Percentiles rank a stretch among this genome's conserved stretches.
Conservation (phyloP, 2,113 vertebrate species). For the Labrus mixtus region DNA sequence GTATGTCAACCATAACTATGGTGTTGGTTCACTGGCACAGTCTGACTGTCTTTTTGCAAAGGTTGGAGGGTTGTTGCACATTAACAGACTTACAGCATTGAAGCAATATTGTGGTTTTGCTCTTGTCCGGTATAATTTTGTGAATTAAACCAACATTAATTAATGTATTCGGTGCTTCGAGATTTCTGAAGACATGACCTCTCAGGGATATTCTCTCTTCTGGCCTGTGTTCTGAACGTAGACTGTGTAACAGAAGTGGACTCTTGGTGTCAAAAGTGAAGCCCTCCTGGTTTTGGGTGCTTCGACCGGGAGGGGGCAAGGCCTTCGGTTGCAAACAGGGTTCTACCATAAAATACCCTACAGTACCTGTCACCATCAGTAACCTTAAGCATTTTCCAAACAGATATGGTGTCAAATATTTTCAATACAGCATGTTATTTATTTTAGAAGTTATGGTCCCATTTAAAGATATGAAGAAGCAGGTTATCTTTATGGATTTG, state of each 20-base stretch:
- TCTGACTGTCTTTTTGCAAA: background rate
- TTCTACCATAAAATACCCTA: background rate
- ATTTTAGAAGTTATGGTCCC: too few species aligned
- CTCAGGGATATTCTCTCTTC: slow-evolving; percentile 7
- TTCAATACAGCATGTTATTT: too few species aligned
- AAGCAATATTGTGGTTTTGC: background rate
- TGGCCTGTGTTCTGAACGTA: slow-evolving; percentile 3
- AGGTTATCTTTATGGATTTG: too few species aligned
- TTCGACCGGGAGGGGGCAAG: background rate
- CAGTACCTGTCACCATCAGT: background rate
- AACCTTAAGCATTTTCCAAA: background rate
- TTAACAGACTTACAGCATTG: background rate
- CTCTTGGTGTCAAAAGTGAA: background rate
- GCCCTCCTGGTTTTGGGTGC: too few species aligned
- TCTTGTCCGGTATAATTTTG: slow-evolving; percentile 4
- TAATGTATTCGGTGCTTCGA: background rate
- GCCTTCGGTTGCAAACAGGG: background rate
- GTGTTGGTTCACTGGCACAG: slow-evolving; percentile 6
- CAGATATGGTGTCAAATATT: too few species aligned
- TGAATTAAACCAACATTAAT: background rate
- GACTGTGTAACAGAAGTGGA: background rate
- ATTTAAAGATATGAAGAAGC: too few species aligned
- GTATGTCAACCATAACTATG: too few species aligned
- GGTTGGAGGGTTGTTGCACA: background rate
- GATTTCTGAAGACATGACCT: slow-evolving; percentile 3